A percentile compares a stretch with the other conserved stretches of the same genome.
Conservation (phyloP, 2,888 invertebrate species). For the Idaea straminata region DNA sequence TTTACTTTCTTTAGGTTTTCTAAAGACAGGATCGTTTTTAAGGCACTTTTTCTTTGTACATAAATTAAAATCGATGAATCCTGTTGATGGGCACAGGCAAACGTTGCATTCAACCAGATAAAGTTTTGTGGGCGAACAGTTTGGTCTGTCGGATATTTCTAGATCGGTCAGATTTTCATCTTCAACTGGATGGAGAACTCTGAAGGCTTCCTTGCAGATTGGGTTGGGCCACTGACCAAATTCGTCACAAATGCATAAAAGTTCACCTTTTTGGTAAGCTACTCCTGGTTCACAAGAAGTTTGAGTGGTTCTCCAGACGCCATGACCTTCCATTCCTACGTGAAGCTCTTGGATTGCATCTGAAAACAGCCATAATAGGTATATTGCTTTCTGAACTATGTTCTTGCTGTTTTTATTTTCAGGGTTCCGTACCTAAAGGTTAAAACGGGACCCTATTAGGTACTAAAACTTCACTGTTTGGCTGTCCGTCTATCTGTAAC, state of each 20-base stretch:
- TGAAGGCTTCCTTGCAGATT: slow-evolving; percentile 58
- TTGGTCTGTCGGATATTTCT: slow-evolving; percentile 27
- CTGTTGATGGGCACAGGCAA: slow-evolving; percentile 53
- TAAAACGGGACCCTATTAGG: no score
- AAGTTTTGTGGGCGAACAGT: slow-evolving; percentile 48
- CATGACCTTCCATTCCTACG: slow-evolving; percentile 67
- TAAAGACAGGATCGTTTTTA: slow-evolving; percentile 35
- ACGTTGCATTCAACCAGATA: slow-evolving; percentile 62
- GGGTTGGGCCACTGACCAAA: slow-evolving; percentile 68
- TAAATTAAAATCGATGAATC: slow-evolving; percentile 38
- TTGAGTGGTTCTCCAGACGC: slow-evolving; percentile 51
- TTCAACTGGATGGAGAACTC: slow-evolving; percentile 52
- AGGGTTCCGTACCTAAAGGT: no score
- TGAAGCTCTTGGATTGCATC: slow-evolving; percentile 58
- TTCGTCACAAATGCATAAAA: slow-evolving; percentile 59
- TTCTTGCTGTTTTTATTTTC: no score
- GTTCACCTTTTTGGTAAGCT: slow-evolving; percentile 44
- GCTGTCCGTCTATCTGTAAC: no score
- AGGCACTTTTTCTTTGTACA: slow-evolving; percentile 55
- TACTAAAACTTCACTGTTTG: no score
- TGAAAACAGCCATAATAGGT: slow-evolving; percentile 25
- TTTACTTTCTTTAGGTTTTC: slow-evolving; percentile 14
- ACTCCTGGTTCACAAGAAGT: slow-evolving; percentile 53
- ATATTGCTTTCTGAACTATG: background rate
- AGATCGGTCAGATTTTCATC: slow-evolving; percentile 17